Evolutionary conservation across 2,888 invertebrate species (phyloP).

Genomic region (Heterodera filipjevi): DNA sequence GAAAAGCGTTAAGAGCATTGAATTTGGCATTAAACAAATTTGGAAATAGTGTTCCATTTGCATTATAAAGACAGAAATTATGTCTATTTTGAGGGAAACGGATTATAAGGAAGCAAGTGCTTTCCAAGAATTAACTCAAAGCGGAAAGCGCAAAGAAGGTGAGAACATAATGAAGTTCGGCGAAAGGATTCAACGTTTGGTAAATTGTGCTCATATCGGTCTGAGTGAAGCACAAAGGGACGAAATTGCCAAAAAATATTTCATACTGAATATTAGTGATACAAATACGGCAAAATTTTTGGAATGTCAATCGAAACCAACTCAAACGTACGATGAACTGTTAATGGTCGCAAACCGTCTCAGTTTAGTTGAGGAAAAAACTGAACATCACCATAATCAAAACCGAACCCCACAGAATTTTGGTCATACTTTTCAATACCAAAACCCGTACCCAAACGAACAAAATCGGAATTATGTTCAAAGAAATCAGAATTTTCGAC

Average conservation of each 20-base stretch:
- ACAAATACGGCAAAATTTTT: neutral
- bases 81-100: neutral
- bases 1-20: neutral
- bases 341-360: neutral
- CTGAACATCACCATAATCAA: neutral
- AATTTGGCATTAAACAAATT: neutral
- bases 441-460: neutral
- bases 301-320: neutral
- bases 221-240: neutral
- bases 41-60: neutral
- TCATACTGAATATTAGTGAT: neutral
- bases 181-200: neutral
- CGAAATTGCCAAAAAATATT: neutral
- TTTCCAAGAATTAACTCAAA: neutral
- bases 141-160: neutral
- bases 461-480: neutral
- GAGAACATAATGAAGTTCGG: neutral
- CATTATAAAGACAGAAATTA: neutral
- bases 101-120: neutral
- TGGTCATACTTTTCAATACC: neutral
- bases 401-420: neutral
- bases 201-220: neutral
- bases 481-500: neutral
- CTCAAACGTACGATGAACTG: neutral
- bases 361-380: neutral